Percentiles rank a stretch among this genome's conserved stretches.
Conservation (phyloP, 30 jellyfish, hydroid and myxozoan genomes). For the Hydra vulgaris region DNA sequence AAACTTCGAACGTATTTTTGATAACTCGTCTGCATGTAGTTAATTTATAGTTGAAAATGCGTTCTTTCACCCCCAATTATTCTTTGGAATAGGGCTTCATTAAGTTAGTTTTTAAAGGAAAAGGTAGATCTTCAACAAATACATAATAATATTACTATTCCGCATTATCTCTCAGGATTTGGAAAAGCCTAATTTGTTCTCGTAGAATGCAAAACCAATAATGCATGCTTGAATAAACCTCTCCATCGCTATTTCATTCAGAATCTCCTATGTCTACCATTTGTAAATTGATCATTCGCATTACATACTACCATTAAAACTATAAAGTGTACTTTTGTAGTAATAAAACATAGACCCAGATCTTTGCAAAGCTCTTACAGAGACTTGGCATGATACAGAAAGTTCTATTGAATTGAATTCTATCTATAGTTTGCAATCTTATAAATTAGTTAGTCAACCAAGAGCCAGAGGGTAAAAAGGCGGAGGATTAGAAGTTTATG, state of each 20-base stretch:
- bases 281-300: neutral
- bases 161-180: conserved; percentile 35
- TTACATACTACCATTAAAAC: conserved; percentile 34
- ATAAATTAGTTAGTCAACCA: too few species aligned
- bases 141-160: conserved; percentile 41
- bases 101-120: conserved; percentile 48
- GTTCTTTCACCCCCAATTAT: conserved; percentile 35
- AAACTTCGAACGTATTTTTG: conserved; percentile 26
- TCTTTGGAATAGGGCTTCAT: conserved; percentile 50
- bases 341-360: too few species aligned
- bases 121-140: conserved; percentile 58
- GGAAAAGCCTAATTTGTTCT: conserved; percentile 35
- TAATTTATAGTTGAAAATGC: conserved; percentile 27
- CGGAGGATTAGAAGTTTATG: too few species aligned
- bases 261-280: conserved; percentile 35
- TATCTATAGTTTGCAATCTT: too few species aligned
- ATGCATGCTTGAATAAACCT: conserved; percentile 45
- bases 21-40: conserved; percentile 12
- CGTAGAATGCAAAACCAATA: conserved; percentile 34
- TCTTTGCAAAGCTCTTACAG: too few species aligned
- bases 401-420: too few species aligned
- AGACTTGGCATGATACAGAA: too few species aligned
- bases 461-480: too few species aligned
- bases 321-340: too few species aligned
- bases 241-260: conserved; percentile 34